These are phyloP conservation scores for Bradypodion ventrale DNA, from an alignment of 2,797 vertebrate species.

Conservation along the genomic window DNA sequence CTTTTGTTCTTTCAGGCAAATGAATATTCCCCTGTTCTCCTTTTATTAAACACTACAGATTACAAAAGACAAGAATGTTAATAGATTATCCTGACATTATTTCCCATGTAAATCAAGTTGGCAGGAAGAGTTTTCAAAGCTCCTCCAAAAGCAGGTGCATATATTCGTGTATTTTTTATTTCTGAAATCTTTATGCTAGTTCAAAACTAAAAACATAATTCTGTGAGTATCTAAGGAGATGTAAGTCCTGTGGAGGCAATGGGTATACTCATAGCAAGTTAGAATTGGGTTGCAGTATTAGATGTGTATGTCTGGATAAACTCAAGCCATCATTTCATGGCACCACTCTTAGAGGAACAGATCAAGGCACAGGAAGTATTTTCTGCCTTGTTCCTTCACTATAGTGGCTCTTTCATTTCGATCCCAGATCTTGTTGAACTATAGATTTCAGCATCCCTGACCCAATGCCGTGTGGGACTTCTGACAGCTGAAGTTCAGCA, in stretches of 20 bases:
- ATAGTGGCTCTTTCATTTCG: not conserved
- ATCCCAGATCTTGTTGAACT: not conserved
- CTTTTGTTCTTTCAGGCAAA: not conserved
- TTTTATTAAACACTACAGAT: not conserved
- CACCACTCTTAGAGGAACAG: not conserved
- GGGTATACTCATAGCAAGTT: too few relatives aligned
- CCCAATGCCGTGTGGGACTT: not conserved
- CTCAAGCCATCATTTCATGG: not conserved
- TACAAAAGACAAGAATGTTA: not conserved
- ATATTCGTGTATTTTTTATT: not conserved
- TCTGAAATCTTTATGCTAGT: too few relatives aligned
- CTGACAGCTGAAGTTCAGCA: not conserved
- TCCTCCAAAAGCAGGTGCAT: not conserved
- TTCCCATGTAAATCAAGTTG: not conserved
- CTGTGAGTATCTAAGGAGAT: not conserved
- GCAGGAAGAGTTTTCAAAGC: not conserved
- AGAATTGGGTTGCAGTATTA: not conserved
- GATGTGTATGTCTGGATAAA: not conserved
- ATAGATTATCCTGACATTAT: not conserved
- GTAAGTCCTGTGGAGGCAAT: not conserved
- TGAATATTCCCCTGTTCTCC: not conserved
- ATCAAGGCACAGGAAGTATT: not conserved
- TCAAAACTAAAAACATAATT: not conserved
- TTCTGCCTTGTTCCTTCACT: not conserved
- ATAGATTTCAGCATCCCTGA: not conserved